Conservation (phyloP, 2,888 invertebrate species). For the Physocephala rufipes region DNA sequence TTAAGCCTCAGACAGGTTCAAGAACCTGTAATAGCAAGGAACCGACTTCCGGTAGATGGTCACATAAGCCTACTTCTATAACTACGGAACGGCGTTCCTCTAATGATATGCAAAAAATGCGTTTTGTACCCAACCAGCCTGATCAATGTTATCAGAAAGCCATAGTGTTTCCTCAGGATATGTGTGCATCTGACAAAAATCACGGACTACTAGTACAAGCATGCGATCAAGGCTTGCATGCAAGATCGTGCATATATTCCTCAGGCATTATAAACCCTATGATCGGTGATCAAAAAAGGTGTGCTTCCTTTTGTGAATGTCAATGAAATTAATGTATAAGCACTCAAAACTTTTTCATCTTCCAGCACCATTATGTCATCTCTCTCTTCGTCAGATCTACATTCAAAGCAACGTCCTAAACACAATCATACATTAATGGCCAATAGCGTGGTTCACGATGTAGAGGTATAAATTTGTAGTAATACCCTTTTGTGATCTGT, state of each 20-base stretch:
- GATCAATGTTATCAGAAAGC: too few relatives aligned
- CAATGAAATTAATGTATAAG: too few relatives aligned
- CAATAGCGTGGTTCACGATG: conserved; percentile 59
- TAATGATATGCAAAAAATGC: conserved; percentile 35
- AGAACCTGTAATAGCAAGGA: conserved; percentile 31
- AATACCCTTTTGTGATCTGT: conserved; percentile 36
- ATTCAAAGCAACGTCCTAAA: conserved; percentile 54
- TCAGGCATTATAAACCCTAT: conserved; percentile 36
- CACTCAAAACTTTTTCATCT: not conserved
- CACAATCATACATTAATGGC: conserved; percentile 63
- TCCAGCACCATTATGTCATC: conserved; percentile 40
- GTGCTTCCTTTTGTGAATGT: too few relatives aligned
- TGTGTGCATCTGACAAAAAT: conserved; percentile 39
- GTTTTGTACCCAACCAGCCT: not conserved
- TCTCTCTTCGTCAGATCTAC: conserved; percentile 37
- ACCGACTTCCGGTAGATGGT: conserved; percentile 1
- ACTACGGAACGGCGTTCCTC: conserved; percentile 56
- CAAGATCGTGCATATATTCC: conserved; percentile 52
- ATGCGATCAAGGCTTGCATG: conserved; percentile 62
- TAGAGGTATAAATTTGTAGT: conserved; percentile 62
- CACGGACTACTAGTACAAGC: conserved; percentile 61
- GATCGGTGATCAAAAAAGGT: too few relatives aligned
- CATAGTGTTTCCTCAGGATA: too few relatives aligned
- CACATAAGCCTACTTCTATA: conserved; percentile 49
- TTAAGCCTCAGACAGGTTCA: conserved; percentile 39